These are phyloP conservation scores for Unio pictorum DNA, from an alignment of 2,888 invertebrate genomes.

Conservation along the genomic window DNA sequence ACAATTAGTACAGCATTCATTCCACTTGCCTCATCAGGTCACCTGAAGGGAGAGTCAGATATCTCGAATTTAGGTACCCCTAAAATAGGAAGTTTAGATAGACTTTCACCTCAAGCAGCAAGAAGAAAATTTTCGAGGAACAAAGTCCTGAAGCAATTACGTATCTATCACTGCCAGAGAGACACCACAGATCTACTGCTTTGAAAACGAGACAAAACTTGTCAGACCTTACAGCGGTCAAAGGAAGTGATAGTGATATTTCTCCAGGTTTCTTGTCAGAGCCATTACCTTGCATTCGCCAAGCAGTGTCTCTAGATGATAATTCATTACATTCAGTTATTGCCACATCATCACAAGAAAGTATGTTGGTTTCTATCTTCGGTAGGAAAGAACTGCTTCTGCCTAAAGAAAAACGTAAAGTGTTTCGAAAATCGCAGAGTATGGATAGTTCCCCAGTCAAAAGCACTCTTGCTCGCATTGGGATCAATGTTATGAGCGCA, in stretches of 20 bases:
- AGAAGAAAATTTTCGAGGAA: constrained; percentile 57
- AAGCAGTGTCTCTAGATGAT: constrained; percentile 34
- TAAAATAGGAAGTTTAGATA: constrained; percentile 36
- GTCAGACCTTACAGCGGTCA: constrained; percentile 24
- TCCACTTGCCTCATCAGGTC: constrained; percentile 9
- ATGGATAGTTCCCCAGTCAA: constrained; percentile 44
- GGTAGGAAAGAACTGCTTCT: constrained; percentile 10
- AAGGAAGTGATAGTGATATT: constrained; percentile 15
- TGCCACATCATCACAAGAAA: constrained; percentile 2
- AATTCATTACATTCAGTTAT: constrained; percentile 14
- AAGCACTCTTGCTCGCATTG: constrained; percentile 41
- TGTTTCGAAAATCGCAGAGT: constrained; percentile 47
- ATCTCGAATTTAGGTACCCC: constrained; percentile 15
- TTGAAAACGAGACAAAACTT: constrained; percentile 7
- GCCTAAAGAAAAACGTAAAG: constrained; percentile 45
- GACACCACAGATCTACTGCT: constrained; percentile 9
- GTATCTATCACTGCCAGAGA: constrained; percentile 49
- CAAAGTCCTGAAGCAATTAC: constrained; percentile 14
- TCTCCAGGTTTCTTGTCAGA: constrained; percentile 16
- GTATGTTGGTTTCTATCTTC: neutral
- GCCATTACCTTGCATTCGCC: constrained; percentile 12
- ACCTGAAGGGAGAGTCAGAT: constrained; percentile 3
- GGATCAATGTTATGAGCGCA: constrained; percentile 36
- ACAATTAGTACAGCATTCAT: constrained; percentile 19
- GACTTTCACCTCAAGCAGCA: constrained; percentile 51